Base-by-base conservation (phyloP, 1,140 invertebrate genomes). In the Apis cerana region DNA sequence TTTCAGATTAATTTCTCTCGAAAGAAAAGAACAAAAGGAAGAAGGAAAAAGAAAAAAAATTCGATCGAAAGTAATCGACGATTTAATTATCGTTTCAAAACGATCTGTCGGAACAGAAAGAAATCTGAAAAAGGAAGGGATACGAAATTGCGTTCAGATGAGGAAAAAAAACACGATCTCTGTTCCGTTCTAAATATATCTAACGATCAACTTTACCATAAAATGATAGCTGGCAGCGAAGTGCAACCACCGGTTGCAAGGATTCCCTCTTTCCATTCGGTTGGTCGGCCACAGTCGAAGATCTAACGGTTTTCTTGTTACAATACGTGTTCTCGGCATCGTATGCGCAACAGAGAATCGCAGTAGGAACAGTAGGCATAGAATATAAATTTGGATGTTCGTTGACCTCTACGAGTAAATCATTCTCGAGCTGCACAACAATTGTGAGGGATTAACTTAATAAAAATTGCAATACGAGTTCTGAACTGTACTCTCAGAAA, bases 171-270 rank as follows among this genome's bases (percentile, higher is more conserved):
- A 83, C 69, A 75, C 70, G 79, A 87, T 78, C 72, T 87, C 82
- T 74, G 87, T 88, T 88, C 86, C 87, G 86, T 88, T 88, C 87
- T 88, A 52, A 83, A 88, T 88, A 77, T 77, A 85, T n/a, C 79
- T 75, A 82, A 54, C 48, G 48, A 50, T 74, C 68, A 69, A 68
- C 77, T 83, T 69, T 27, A 9, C 69, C 68, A 50, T 54, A 56
- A 83, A 61, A 86, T 75, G 54, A 48, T 54, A 68, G 52, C 72
- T 68, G 54, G 71, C 65, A 13, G 7, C 15, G 15, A 15, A 56
- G 54, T 72, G 71, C 65, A 80, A 21, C 72, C 43, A 61, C 23
- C 83, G 43, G 75, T 81, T 87, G 76, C 58, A 43, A 86, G 23
- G 52, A 76, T 84, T 86, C 81, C 80, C 76, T 85, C 85, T 86